phyloP scores from a whole-genome alignment of 2,888 invertebrate species.

The Phyllotreta cruciferae region DNA sequence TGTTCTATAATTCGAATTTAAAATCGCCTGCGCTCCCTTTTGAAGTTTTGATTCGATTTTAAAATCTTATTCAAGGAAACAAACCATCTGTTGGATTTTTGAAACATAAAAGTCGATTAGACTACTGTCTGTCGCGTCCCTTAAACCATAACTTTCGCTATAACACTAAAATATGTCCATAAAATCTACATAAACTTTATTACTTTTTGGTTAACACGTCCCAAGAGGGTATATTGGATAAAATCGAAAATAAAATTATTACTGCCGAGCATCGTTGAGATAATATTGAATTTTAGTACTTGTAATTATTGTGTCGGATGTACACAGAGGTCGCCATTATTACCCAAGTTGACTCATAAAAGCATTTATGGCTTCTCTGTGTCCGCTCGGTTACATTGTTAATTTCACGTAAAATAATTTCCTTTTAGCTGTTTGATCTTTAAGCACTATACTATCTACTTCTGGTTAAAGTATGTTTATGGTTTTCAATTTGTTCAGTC shows the following conservation, averaged over 20 bases:
- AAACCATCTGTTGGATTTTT: constrained; percentile 17
- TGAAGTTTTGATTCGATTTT: constrained; percentile 1
- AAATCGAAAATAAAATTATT: constrained; percentile 27
- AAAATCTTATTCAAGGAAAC: constrained; percentile 10
- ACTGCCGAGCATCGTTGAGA: constrained; percentile 15
- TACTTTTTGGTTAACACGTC: constrained; percentile 32
- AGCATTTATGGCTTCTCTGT: constrained; percentile 20
- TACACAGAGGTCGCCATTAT: constrained; percentile 13
- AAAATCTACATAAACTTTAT: constrained; percentile 30
- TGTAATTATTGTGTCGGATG: constrained; percentile 23
- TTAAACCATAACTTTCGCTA: constrained; percentile 20
- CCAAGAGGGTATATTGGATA: constrained; percentile 24
- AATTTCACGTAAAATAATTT: constrained; percentile 21
- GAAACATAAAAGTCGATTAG: constrained; percentile 17
- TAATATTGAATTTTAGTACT: constrained; percentile 28
- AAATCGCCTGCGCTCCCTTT: too few relatives aligned
- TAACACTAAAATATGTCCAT: constrained; percentile 25
- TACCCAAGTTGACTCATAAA: constrained; percentile 13
- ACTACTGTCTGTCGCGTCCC: constrained; percentile 21
- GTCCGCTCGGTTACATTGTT: constrained; percentile 23
- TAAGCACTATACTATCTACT: constrained; percentile 6
- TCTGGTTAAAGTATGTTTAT: constrained; percentile 16
- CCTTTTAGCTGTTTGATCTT: constrained; percentile 17
- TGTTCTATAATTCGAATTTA: too few relatives aligned
- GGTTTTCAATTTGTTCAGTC: background rate